phyloP scores from a whole-genome alignment of 2,888 invertebrate species.

The Apamea anceps region DNA sequence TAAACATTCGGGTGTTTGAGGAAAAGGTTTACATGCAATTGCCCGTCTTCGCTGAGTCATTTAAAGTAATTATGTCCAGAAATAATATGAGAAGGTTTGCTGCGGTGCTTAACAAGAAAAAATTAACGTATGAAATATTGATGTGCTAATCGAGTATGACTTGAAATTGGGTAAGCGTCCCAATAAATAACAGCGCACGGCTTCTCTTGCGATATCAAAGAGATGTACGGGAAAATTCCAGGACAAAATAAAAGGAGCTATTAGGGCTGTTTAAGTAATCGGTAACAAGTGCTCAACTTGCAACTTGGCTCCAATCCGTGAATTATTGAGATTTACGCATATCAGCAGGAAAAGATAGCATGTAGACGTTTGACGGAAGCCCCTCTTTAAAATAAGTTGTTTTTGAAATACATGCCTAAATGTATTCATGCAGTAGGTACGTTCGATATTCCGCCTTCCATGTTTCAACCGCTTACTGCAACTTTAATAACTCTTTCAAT shows the following conservation, averaged over 20 bases:
- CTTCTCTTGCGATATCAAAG: slow-evolving; percentile 28
- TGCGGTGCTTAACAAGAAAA: slow-evolving; percentile 46
- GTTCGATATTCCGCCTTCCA: neutral
- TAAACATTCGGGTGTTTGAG: slow-evolving; percentile 66
- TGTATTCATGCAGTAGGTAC: neutral
- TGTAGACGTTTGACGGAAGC: too few relatives aligned
- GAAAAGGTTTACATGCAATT: slow-evolving; percentile 52
- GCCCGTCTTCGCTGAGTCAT: slow-evolving; percentile 54
- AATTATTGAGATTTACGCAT: neutral
- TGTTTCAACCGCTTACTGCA: neutral
- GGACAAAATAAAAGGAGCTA: slow-evolving; percentile 14
- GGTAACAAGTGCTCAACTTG: slow-evolving; percentile 6
- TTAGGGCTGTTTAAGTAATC: neutral
- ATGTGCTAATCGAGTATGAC: slow-evolving; percentile 47
- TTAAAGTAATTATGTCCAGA: slow-evolving; percentile 47
- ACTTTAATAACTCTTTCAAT: slow-evolving; percentile 2
- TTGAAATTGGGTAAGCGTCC: slow-evolving; percentile 26
- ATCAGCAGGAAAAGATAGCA: neutral
- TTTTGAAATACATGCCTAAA: neutral
- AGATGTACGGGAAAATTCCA: slow-evolving; percentile 15
- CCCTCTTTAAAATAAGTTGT: neutral
- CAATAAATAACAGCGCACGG: slow-evolving; percentile 23
- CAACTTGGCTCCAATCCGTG: neutral
- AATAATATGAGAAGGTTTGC: slow-evolving; percentile 40
- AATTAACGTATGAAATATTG: slow-evolving; percentile 49